These are phyloP conservation scores for Spilogale gracilis DNA, from an alignment of 2,113 vertebrate genomes.

Conservation along the genomic window DNA sequence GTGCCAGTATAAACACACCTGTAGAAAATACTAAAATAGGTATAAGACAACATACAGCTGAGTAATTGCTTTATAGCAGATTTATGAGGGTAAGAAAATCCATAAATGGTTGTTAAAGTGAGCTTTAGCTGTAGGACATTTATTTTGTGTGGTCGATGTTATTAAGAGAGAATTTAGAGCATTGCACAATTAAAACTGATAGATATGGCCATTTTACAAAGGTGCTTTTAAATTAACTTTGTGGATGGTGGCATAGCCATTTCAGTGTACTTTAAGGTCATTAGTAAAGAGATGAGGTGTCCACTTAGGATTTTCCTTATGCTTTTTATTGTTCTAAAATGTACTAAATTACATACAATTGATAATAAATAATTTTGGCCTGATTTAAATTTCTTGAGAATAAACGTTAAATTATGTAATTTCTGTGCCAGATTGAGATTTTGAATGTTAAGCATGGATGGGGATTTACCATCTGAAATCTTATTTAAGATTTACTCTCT, in stretches of 20 bases:
- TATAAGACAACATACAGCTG: conserved; percentile 40
- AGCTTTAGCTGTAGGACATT: conserved; percentile 26
- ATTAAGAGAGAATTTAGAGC: conserved; percentile 10
- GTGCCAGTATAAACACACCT: conserved; percentile 58
- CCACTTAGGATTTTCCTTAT: background rate
- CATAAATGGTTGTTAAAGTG: conserved; percentile 59
- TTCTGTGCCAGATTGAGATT: background rate
- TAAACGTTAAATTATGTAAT: background rate
- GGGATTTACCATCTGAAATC: background rate
- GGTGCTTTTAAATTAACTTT: conserved; percentile 13
- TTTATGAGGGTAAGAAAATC: conserved; percentile 65
- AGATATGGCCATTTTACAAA: conserved; percentile 32
- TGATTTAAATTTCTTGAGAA: background rate
- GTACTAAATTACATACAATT: background rate
- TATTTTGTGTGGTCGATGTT: conserved; percentile 61
- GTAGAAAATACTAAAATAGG: conserved; percentile 61
- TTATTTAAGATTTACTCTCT: background rate
- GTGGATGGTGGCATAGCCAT: background rate
- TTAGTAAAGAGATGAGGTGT: conserved; percentile 8
- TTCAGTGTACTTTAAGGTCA: conserved; percentile 9
- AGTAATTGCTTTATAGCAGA: conserved; percentile 71
- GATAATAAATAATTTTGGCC: background rate
- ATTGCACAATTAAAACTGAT: conserved; percentile 50
- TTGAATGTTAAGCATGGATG: background rate
- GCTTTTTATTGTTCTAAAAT: background rate